These are phyloP conservation scores for Mus minutoides DNA, from an alignment of 2,797 vertebrate species.

Conservation along the genomic window DNA sequence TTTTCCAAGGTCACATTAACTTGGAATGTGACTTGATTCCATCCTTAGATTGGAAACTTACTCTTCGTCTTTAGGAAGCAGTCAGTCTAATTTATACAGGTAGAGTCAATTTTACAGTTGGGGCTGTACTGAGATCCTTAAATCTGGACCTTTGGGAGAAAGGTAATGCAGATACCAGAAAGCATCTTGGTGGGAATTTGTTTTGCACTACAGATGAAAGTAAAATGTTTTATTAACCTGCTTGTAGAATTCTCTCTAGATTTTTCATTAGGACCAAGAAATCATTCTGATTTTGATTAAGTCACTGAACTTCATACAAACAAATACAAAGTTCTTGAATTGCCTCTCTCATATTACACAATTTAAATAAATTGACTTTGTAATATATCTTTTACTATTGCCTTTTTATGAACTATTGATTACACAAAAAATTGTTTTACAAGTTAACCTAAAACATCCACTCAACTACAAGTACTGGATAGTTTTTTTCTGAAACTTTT, in stretches of 20 bases:
- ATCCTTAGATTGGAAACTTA: conserved; percentile 80
- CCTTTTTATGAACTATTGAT: neutral
- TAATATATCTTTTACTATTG: neutral
- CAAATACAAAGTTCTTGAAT: neutral
- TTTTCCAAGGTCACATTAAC: conserved; percentile 67
- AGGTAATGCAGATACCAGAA: conserved; percentile 74
- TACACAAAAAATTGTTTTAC: neutral
- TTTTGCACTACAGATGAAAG: conserved; percentile 64
- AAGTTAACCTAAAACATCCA: neutral
- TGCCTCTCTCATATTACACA: neutral
- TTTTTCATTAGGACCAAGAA: conserved; percentile 12
- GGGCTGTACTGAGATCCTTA: conserved; percentile 62
- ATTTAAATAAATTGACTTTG: neutral
- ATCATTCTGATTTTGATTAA: neutral
- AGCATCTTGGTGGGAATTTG: conserved; percentile 64
- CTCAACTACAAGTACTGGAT: neutral
- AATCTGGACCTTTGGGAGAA: conserved; percentile 69
- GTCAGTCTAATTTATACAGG: conserved; percentile 81
- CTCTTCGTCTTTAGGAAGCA: conserved; percentile 79
- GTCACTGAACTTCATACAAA: neutral
- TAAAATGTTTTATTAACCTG: conserved; percentile 69
- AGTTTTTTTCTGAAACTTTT: conserved; percentile 27
- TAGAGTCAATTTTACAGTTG: conserved; percentile 84
- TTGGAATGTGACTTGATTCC: conserved; percentile 66
- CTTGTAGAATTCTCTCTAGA: conserved; percentile 17